Base-by-base conservation (phyloP, 1,140 invertebrate species). In the Drosophila lacteicornis region DNA sequence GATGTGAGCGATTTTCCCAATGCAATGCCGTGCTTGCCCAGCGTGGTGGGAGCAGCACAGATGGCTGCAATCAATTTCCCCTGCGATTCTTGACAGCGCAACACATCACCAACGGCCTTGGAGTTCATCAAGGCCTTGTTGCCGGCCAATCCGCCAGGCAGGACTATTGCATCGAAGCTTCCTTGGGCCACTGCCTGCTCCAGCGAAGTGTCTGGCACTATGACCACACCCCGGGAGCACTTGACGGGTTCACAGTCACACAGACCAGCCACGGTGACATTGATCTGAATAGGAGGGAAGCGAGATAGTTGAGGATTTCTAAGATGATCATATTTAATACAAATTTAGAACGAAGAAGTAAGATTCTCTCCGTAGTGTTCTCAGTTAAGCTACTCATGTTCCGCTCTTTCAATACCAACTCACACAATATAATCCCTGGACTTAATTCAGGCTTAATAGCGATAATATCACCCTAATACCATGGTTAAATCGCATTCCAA, bases 111-210 rank as follows among this genome's bases (percentile, higher is more conserved):
- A 47, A 99, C 96, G 62, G 94, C 93, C 45, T 92, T 71, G 42
- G 96, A 97, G 93, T 96, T 93, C 49, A 95, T 94, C 60, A 99
- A 95, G 49, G 95, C 95, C 85, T 98, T 95, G 0, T 97, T 95
- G 12, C 98, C 98, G 50, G 95, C 96, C 15, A 97, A 91, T 33
- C 99, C 99, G 25, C 99, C 99, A 8, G 99, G 99, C 27, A 99
- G 93, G 63, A 99, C 91, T 12, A 94, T 59, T 0, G 91, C 93
- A 94, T 97, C 97, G 67, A 91, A 95, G 3, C 93, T 91, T 4
- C 50, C 62, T 0, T 85, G 30, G 5, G 51, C 25, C 25, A 49
- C 5, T 3, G 82, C 50, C 15, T 95, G 95, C 60, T 96, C 95
- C 6, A 99, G 91, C n/a, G 94, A 94, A 43, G 94, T 94, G 92